phyloP scores from a whole-genome alignment of 2,888 invertebrate genomes.

The Didymodactylos carnosus region DNA sequence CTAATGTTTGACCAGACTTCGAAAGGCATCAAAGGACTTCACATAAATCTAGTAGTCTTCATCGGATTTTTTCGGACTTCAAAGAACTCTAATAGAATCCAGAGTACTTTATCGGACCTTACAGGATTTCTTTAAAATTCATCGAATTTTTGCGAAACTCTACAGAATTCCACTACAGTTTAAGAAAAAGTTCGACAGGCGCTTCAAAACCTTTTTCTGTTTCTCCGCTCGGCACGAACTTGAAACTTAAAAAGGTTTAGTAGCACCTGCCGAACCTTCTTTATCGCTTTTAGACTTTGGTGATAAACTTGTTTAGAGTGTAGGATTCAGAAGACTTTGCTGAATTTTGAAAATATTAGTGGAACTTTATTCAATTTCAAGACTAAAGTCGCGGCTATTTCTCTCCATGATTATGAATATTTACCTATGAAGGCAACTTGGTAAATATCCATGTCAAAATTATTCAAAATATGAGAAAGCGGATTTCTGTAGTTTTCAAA shows the following conservation, averaged over 20 bases:
- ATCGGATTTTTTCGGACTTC: neutral
- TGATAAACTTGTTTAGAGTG: too few species aligned
- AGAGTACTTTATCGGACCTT: neutral
- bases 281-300: too few species aligned
- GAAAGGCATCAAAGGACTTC: neutral
- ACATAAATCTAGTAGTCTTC: neutral
- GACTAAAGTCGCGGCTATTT: neutral
- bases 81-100: neutral
- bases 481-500: neutral
- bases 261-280: too few species aligned
- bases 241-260: too few species aligned
- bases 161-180: too few species aligned
- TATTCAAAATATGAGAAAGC: neutral
- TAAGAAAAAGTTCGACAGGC: too few species aligned
- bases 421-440: neutral
- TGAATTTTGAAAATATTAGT: neutral
- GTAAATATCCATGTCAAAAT: neutral
- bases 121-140: too few species aligned
- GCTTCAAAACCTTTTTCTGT: too few species aligned
- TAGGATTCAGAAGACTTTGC: too few species aligned
- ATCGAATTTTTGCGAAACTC: too few species aligned
- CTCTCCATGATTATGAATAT: neutral
- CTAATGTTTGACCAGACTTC: neutral
- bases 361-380: neutral
- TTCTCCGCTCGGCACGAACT: too few species aligned